Base-by-base conservation (phyloP, 2,113 vertebrate genomes). In the Spea multiplicata region DNA sequence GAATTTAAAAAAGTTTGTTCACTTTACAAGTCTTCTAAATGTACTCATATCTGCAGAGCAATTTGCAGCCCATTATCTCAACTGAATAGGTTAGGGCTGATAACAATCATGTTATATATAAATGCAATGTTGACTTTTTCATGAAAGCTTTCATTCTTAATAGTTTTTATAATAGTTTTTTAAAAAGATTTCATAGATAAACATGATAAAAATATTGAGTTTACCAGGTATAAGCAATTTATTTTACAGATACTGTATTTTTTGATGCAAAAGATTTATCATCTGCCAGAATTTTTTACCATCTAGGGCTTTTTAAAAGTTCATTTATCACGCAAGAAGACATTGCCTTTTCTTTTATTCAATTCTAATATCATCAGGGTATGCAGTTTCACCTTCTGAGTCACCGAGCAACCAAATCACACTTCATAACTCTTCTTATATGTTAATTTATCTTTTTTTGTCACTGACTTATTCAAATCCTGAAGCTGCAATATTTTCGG, bases 241-340 rank as follows among this genome's bases (percentile, higher is more conserved):
- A 73, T 84, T 82, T 44, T 81, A 71, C 82, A 76, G 86, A 81
- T 68, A 78, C 66, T 79, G 83, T 72, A 84, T 81, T 83, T 83
- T 84, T 86, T 89, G 84, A 86, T 82, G 68, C 10, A 85, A 68
- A 9, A 85, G 84, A 88, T 89, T 86, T 86, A 84, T 89, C 55
- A 83, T 86, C 75, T 86, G 65, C 75, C 84, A 84, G 82, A 83
- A 86, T 87, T 86, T 59, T 86, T 85, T 77, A 85, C 77, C 71
- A 83, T 85, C 89, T 85, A 85, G 82, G 81, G 79, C 49, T 88
- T 88, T 88, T 84, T 74, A 80, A 83, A 59, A 59, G 55, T 59
- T 81, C 5, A 84, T 89, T 90, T 89, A 81, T 89, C 86, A 88
- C 83, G 67, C 48, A 85, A 80, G 82, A 50, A 5, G 12, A 9